Evolutionary conservation across 2,888 invertebrate genomes (phyloP), one percentile per base, ranked within the genome.

Genomic region (Lithophane semibrunnea): DNA sequence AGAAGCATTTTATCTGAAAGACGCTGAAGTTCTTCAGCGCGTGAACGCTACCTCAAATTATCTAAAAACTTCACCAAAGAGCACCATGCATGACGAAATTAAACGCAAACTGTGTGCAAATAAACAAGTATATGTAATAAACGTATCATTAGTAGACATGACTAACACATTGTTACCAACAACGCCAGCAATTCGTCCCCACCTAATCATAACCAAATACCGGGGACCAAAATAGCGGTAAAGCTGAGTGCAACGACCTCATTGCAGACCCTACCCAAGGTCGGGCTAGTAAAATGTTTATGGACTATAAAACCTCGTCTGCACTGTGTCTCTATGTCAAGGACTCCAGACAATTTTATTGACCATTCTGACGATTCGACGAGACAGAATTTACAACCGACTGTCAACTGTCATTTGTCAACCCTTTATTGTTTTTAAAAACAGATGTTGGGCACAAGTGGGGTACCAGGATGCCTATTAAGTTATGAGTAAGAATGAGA

Each of bases 231-330:
- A 92, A 91, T 91, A 92, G 91, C 93, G 91, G 93, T 94, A 94
- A 94, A 93, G 87, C 90, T 87, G 92, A 92, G 96, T 96, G 96
- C 96, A 96, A 94, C 94, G 95, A 95, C 95, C 96, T 94, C 94
- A 93, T 92, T 96, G 96, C 95, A 96, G 94, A 95, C 96, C 96
- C 95, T 94, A 94, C 92, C 88, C 96, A 96, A 96, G 96, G 96
- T 95, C 95, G 95, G 82, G 95, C 95, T 96, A 96, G 96, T 96
- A 96, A 96, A 96, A 96, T 96, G 96, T 96, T 96, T 96, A 96
- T 96, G 94, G 96, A 91, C 96, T 95, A 96, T 96, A 96, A 96
- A 92, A 96, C 94, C 94, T 93, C 95, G 95, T 95, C 95, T 95
- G 94, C 93, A 94, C 92, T 93, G 94, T 95, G 96, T 96, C 95